A percentile compares a stretch with the other conserved stretches of the same genome.
phyloP scores from a whole-genome alignment of 2,113 vertebrate genomes.

The Grallaria varia region DNA sequence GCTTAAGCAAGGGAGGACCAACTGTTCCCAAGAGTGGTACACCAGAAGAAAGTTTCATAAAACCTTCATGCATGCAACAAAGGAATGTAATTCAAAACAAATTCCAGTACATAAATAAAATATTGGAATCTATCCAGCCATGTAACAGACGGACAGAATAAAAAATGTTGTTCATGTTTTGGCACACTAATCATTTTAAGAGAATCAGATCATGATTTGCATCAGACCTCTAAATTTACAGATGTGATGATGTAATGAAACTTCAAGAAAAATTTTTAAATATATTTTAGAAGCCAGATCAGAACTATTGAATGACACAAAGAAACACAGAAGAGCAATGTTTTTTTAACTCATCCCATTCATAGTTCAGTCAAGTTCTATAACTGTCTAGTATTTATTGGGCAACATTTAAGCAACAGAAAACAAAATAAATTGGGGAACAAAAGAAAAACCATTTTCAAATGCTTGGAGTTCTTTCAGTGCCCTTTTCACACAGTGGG shows the following conservation, averaged over 20 bases:
- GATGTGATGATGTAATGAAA: slow-evolving; percentile 1
- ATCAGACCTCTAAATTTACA: slow-evolving; percentile 17
- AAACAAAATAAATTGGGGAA: not conserved
- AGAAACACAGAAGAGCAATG: not conserved
- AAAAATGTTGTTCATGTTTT: slow-evolving; percentile 10
- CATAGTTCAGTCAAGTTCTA: not conserved
- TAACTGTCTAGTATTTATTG: not conserved
- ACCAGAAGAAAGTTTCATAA: not conserved
- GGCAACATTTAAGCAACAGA: not conserved
- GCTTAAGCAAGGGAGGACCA: not conserved
- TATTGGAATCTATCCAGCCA: slow-evolving; percentile 3
- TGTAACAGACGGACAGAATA: slow-evolving; percentile 45
- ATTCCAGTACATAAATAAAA: slow-evolving; percentile 46
- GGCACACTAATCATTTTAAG: slow-evolving; percentile 5
- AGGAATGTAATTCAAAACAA: slow-evolving; percentile 39
- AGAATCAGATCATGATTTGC: slow-evolving; percentile 22
- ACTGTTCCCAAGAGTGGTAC: not conserved
- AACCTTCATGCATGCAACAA: not conserved
- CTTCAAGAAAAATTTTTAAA: not conserved
- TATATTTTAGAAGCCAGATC: not conserved
- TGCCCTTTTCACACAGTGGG: not conserved
- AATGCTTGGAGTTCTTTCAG: not conserved
- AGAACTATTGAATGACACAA: not conserved
- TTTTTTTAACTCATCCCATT: not conserved
- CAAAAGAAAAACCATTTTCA: not conserved